Conservation (phyloP, 2,113 vertebrate genomes). For the Syngnathus typhle region DNA sequence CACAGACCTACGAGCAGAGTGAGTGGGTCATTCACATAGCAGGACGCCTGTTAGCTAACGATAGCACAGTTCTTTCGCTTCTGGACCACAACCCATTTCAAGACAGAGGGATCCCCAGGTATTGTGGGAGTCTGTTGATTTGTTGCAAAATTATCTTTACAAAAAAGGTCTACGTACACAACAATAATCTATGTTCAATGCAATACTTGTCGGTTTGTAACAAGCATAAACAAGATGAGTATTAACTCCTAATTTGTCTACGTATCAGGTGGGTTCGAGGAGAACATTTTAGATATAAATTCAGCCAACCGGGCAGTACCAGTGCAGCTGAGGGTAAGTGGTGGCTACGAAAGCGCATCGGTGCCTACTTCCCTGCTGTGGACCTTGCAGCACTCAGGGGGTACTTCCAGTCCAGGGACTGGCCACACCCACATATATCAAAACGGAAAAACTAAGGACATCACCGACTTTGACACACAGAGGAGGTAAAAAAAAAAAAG, state of each 20-base stretch:
- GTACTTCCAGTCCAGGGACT: constrained; percentile 79
- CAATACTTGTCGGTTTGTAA: neutral
- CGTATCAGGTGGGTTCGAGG: constrained; percentile 81
- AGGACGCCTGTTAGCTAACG: constrained; percentile 83
- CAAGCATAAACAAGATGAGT: neutral
- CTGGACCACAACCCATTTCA: constrained; percentile 81
- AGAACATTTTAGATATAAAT: constrained; percentile 86
- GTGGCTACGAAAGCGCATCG: constrained; percentile 87
- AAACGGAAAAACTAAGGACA: constrained; percentile 23
- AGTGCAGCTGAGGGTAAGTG: constrained; percentile 77
- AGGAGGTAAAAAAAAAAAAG: neutral
- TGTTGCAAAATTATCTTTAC: no score
- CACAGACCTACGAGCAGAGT: constrained; percentile 92
- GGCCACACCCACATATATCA: constrained; percentile 66
- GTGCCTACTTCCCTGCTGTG: constrained; percentile 82
- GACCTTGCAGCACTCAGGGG: constrained; percentile 74
- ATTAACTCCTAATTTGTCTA: neutral
- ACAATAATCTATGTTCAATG: no score
- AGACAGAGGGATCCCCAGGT: constrained; percentile 76
- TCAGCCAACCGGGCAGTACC: constrained; percentile 72
- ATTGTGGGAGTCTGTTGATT: neutral
- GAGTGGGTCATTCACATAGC: constrained; percentile 94
- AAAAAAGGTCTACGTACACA: no score
- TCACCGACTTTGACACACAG: neutral
- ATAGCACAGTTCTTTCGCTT: constrained; percentile 75